phyloP scores from a whole-genome alignment of 1,140 invertebrate species.

The Bursaphelenchus mucronatus region DNA sequence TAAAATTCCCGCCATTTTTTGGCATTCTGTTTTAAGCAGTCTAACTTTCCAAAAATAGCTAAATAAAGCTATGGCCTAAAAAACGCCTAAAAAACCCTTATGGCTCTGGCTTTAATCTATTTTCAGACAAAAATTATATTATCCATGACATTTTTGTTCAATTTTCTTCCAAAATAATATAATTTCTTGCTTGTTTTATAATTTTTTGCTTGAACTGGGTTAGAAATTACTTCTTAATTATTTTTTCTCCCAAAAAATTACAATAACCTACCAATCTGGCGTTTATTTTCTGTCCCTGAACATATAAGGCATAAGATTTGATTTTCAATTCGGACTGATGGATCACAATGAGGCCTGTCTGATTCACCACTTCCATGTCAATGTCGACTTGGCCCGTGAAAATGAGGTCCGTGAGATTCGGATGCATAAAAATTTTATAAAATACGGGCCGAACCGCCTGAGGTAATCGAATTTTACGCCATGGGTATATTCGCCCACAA shows the following conservation, averaged over 20 bases:
- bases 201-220: neutral
- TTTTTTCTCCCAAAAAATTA: neutral
- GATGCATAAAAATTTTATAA: slow-evolving; percentile 86
- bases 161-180: neutral
- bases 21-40: no score
- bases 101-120: no score
- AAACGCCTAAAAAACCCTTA: no score
- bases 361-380: slow-evolving; percentile 69
- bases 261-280: slow-evolving; percentile 16
- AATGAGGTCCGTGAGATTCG: slow-evolving; percentile 82
- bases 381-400: slow-evolving; percentile 69
- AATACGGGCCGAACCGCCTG: slow-evolving; percentile 71
- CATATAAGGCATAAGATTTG: slow-evolving; percentile 60
- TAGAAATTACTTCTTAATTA: neutral
- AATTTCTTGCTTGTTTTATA: slow-evolving; percentile 15
- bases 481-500: slow-evolving; percentile 74
- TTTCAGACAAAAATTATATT: no score
- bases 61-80: no score
- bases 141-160: no score
- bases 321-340: slow-evolving; percentile 84
- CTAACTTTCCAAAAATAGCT: no score
- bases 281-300: slow-evolving; percentile 12
- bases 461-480: slow-evolving; percentile 80
- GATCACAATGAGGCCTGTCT: slow-evolving; percentile 81
- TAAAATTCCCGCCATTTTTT: no score